These are phyloP conservation scores for Agraylea sexmaculata DNA, from an alignment of 1,140 invertebrate genomes.

Conservation along the genomic window DNA sequence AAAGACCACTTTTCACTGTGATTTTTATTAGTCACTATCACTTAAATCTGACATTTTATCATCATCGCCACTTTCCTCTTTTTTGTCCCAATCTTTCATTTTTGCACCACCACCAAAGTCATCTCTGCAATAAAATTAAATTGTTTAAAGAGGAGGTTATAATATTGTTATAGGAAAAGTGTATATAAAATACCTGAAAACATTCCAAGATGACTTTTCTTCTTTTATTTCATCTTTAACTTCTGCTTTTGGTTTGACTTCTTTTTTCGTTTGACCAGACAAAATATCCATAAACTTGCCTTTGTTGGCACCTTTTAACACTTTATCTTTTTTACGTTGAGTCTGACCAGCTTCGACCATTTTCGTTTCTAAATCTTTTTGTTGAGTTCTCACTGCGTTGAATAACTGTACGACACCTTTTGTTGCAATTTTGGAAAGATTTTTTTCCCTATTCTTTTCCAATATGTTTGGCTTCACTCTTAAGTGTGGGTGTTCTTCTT, in stretches of 20 bases:
- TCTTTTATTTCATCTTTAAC: constrained; percentile 30
- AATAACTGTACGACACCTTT: constrained; percentile 87
- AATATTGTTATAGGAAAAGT: constrained; percentile 2
- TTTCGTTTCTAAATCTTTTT: constrained; percentile 63
- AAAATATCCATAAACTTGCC: constrained; percentile 70
- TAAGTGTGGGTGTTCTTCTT: constrained; percentile 49
- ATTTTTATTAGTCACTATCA: constrained; percentile 17
- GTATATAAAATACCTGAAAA: constrained; percentile 32
- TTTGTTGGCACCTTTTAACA: constrained; percentile 70
- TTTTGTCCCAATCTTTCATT: constrained; percentile 85
- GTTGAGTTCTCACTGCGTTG: constrained; percentile 78
- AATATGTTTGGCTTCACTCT: constrained; percentile 61
- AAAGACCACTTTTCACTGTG: no score
- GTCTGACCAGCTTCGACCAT: constrained; percentile 60
- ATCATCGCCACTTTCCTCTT: constrained; percentile 49
- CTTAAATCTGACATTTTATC: constrained; percentile 21
- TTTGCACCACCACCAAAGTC: constrained; percentile 82
- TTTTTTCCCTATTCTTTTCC: constrained; percentile 61
- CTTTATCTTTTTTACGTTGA: constrained; percentile 70
- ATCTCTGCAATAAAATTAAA: constrained; percentile 55
- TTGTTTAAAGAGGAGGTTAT: constrained; percentile 19
- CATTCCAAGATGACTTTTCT: constrained; percentile 41
- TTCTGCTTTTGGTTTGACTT: constrained; percentile 41
- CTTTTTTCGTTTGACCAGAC: constrained; percentile 57
- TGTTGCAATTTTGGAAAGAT: constrained; percentile 72